Base-by-base conservation (phyloP, 2,113 vertebrate species). In the Nothobranchius furzeri region DNA sequence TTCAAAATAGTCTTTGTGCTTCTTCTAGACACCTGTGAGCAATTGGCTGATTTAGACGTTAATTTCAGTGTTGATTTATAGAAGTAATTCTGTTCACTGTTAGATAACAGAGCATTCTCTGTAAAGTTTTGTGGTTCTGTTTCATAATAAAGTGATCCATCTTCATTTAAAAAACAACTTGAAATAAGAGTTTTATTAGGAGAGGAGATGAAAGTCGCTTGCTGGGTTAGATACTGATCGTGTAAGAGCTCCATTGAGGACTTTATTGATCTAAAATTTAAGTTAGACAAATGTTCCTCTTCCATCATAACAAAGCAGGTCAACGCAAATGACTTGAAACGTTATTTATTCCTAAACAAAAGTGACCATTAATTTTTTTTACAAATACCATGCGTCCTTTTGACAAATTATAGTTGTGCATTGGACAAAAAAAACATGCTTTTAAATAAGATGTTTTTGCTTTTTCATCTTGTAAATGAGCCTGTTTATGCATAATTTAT, bases 51-150 rank as follows among this genome's bases (percentile, higher is more conserved):
- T 84, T 12, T 46, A 83, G 68, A 75, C 63, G 60, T 66, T 68
- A 70, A 71, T 65, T 55, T 17, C 67, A 36, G 59, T 66, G 69
- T 55, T 84, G 77, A 87, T 80, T 76, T 71, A 82, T 80, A 60
- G 53, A 74, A 53, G 54, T 67, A 78, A 81, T 84, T 62, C 40
- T 63, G 12, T 9, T 43, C 17, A 68, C 17, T 68, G 59, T 78
- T 70, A 25, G 60, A 70, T 85, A 71, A 17, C 15, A 64, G 1
- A 67, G 24, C 14, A 35, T 42, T 61, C 11, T 64, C 24, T 65
- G 30, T 57, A 45, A 53, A n/a, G 43, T 42, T 63, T 68, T 66
- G 49, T 12, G 53, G 35, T 68, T 65, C n/a, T 56, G 3, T 37
- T 71, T 68, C 24, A 46, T 60, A 13, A 60, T 30, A n/a, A 51